Conservation (phyloP, 1,140 invertebrate species). For the Lethocerus indicus region DNA sequence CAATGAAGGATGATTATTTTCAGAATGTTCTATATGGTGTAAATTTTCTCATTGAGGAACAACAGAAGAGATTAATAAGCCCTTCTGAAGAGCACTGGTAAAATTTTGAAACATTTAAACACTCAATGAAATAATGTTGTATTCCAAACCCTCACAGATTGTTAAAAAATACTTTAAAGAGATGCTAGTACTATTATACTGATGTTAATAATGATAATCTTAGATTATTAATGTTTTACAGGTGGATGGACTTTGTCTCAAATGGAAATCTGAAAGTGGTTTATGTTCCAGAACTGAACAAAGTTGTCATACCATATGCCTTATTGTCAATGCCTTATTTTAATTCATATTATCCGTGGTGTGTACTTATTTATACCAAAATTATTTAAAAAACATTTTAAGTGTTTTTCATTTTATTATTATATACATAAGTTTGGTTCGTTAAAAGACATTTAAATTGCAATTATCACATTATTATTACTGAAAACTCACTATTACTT, state of each 20-base stretch:
- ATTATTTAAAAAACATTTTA: not conserved
- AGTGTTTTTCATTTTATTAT: not conserved
- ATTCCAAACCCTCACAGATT: no score
- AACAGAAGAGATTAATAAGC: constrained; percentile 20
- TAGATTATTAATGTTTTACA: constrained; percentile 5
- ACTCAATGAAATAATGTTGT: no score
- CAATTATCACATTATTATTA: not conserved
- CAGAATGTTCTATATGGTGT: constrained; percentile 27
- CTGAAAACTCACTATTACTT: not conserved
- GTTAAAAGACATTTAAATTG: not conserved
- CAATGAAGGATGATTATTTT: constrained; percentile 33
- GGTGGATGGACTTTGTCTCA: constrained; percentile 21
- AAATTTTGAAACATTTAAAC: not conserved
- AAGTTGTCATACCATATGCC: constrained; percentile 27
- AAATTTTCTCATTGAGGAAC: constrained; percentile 22
- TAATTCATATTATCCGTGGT: constrained; percentile 26
- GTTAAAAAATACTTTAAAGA: no score
- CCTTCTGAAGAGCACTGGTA: constrained; percentile 21
- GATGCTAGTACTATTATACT: no score
- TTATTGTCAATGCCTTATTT: constrained; percentile 25
- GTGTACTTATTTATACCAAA: constrained; percentile 18
- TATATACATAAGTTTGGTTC: not conserved
- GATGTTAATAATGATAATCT: no score
- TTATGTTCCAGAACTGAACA: constrained; percentile 27
- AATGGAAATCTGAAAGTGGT: constrained; percentile 19